Evolutionary conservation across 2,113 vertebrate genomes (phyloP).

Genomic region (Podilymbus podiceps): DNA sequence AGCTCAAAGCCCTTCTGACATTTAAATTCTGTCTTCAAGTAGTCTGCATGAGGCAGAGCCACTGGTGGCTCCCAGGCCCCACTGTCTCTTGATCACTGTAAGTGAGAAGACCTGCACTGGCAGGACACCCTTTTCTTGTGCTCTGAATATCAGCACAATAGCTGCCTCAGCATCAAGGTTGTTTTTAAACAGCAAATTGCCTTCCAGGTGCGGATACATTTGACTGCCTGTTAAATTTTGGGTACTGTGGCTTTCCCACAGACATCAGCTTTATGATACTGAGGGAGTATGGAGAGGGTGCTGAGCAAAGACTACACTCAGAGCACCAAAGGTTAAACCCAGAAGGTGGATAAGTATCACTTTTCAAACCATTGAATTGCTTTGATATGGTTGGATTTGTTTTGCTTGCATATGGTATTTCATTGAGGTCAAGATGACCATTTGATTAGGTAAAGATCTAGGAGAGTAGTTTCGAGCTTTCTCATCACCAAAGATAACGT

Average conservation of each 20-base stretch:
- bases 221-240: background rate
- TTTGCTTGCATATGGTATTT: background rate
- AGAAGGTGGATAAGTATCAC: background rate
- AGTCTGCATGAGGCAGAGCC: background rate
- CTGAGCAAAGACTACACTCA: background rate
- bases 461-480: background rate
- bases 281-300: background rate
- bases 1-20: background rate
- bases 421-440: background rate
- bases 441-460: background rate
- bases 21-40: background rate
- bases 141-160: background rate
- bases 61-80: background rate
- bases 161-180: background rate
- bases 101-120: background rate
- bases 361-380: background rate
- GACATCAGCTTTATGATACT: background rate
- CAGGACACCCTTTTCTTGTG: background rate
- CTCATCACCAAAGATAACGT: background rate
- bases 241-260: background rate
- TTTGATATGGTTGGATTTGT: background rate
- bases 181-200: background rate
- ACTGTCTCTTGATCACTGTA: background rate
- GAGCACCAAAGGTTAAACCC: background rate
- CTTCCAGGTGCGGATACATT: background rate